phyloP scores from a whole-genome alignment of 2,797 vertebrate species.

The Premnoplex brunnescens region DNA sequence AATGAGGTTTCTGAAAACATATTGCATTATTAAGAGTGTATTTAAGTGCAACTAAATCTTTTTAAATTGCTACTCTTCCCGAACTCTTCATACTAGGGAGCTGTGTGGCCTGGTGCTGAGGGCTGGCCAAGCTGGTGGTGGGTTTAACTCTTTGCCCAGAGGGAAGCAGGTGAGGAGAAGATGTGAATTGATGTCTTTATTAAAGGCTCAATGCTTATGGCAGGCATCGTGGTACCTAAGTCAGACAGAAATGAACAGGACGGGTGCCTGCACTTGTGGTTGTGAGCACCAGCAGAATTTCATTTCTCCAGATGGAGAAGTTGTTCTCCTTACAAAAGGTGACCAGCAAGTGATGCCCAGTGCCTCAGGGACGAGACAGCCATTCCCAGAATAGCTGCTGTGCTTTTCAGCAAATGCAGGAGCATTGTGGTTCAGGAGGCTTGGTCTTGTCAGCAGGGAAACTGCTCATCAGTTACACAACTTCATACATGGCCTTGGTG shows the following conservation, averaged over 20 bases:
- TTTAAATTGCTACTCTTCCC: neutral
- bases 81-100: neutral
- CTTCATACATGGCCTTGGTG: fast-evolving
- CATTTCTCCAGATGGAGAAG: neutral
- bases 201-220: neutral
- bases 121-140: neutral
- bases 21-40: neutral
- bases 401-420: neutral
- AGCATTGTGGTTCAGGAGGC: neutral
- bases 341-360: neutral
- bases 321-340: neutral
- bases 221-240: neutral
- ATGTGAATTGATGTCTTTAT: neutral
- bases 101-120: neutral
- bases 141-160: neutral
- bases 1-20: neutral
- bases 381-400: neutral
- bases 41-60: neutral
- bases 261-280: fast-evolving
- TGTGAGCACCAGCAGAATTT: neutral
- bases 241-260: neutral
- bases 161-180: neutral
- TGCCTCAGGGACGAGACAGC: fast-evolving
- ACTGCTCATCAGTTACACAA: neutral
- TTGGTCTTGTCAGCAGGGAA: neutral